Evolutionary conservation across 2,888 invertebrate species (phyloP), one percentile per base, ranked within the genome.

Genomic region (Ptychoptera albimana): DNA sequence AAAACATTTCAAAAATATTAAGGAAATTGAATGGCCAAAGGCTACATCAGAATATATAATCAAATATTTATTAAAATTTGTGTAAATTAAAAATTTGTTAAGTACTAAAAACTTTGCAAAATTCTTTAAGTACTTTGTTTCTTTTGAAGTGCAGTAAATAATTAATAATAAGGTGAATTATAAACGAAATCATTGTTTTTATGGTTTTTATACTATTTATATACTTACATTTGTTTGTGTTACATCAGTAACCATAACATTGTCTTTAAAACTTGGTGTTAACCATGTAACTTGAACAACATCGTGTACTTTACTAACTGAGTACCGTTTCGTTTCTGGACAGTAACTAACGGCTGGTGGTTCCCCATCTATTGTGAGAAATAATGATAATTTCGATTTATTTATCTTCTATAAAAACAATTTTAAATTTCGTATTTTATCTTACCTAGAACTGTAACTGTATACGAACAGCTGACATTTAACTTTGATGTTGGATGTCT

Each of bases 201-300:
- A 44, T 16, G 16, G 16, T 38, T 30, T 29, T 16, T 16, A 31
- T n/a, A 36, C 16, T 36, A 34, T 11, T 32, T 23, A 29, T 14
- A 12, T n/a, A 47, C 53, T 58, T 55, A 68, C 67, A 60, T 64
- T 60, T 45, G 63, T 66, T 50, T 60, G 62, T 47, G 56, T 60
- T 40, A 67, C 55, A 43, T 60, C 57, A 31, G 60, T 60, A 34
- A 70, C 64, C 48, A 63, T 63, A 34, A 70, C 64, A 49, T 70
- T 71, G 54, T 71, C 71, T 35, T 59, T 60, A 52, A 70, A 70
- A 40, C 58, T 57, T 6, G 70, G 70, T 46, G 69, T 69, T 14
- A 54, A 57, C 71, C 71, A 71, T 9, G 56, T 56, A 43, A 69
- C 64, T 45, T 49, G 48, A 39, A 53, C 48, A 45, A 48, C 48